phyloP scores from a whole-genome alignment of 1,140 invertebrate species.

The Heliconius hewitsoni region DNA sequence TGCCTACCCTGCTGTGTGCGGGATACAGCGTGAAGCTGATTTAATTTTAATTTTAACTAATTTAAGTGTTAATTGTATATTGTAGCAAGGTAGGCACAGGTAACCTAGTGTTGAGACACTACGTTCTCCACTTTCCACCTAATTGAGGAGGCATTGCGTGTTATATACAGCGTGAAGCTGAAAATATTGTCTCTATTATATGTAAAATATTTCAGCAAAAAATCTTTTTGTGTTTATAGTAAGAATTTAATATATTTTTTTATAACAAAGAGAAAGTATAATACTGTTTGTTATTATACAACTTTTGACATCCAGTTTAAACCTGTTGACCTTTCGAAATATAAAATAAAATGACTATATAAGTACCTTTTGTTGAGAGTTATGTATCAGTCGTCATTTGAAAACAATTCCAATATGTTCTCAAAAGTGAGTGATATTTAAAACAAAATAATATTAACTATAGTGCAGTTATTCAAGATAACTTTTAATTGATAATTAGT shows the following conservation, averaged over 20 bases:
- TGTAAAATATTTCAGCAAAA: background rate
- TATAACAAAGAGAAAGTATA: background rate
- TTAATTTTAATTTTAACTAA: no score
- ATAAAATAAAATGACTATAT: background rate
- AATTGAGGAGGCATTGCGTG: no score
- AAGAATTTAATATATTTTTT: background rate
- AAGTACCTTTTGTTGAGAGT: constrained; percentile 5
- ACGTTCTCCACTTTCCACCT: no score
- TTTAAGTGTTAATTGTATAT: no score
- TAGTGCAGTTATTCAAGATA: background rate
- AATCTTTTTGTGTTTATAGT: background rate
- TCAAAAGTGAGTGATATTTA: constrained; percentile 36
- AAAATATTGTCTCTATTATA: background rate
- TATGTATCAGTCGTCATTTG: background rate
- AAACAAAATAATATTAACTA: background rate
- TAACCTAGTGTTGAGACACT: no score
- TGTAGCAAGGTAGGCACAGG: no score
- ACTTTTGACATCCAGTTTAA: constrained; percentile 3
- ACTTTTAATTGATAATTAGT: background rate
- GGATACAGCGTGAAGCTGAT: no score
- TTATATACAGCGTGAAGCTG: no score
- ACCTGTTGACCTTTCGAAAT: background rate
- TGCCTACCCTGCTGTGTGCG: no score
- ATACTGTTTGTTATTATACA: background rate
- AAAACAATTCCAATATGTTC: constrained; percentile 31